Conservation (phyloP, 2,888 invertebrate genomes). For the Sesia bembeciformis region DNA sequence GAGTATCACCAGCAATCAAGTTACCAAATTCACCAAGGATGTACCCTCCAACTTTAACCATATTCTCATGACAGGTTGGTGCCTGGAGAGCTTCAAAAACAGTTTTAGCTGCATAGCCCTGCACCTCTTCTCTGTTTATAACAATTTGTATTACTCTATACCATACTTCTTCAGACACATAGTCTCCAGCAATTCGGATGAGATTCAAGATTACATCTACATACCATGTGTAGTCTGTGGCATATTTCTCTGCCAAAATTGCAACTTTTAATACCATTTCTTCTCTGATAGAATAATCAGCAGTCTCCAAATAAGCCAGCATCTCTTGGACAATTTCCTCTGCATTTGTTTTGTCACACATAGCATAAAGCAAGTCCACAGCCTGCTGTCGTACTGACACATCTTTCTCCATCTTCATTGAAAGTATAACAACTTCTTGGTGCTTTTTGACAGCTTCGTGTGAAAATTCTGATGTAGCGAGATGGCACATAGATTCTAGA, state of each 20-base stretch:
- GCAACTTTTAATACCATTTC: conserved; percentile 99
- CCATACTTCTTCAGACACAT: conserved; percentile 99
- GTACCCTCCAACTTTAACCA: conserved; percentile 99
- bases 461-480: conserved; percentile 99
- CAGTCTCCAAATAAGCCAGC: conserved; percentile 98
- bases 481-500: conserved; percentile 98
- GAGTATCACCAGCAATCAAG: conserved; percentile 97
- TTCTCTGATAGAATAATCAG: conserved; percentile 99
- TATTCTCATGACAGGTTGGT: conserved; percentile 99
- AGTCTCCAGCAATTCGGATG: conserved; percentile 99
- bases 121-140: conserved; percentile 99
- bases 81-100: conserved; percentile 99
- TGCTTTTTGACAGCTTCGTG: conserved; percentile 99
- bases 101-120: conserved; percentile 99
- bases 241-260: conserved; percentile 99
- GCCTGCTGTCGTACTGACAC: conserved; percentile 98
- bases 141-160: conserved; percentile 99
- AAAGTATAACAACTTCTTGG: conserved; percentile 98
- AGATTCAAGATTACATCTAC: conserved; percentile 98
- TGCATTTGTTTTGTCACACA: conserved; percentile 99
- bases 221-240: conserved; percentile 99
- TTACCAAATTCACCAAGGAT: conserved; percentile 99
- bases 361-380: conserved; percentile 98
- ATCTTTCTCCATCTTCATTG: conserved; percentile 99
- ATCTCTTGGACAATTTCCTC: conserved; percentile 99